A percentile compares a stretch with the other conserved stretches of the same genome.
Conservation (phyloP, 2,797 vertebrate species). For the Botia almorhae region DNA sequence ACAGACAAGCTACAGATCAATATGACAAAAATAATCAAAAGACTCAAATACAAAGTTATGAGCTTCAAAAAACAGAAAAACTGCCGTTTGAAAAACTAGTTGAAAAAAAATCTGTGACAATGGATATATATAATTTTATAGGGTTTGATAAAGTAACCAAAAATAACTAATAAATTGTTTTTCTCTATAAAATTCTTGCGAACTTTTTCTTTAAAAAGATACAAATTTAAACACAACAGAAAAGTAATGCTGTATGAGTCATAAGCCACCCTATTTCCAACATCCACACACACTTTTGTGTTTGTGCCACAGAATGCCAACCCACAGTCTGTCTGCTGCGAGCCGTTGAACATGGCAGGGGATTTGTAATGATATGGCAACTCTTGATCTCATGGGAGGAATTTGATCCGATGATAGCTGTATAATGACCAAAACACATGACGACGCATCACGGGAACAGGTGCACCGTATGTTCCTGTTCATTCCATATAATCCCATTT, state of each 20-base stretch:
- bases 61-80: background rate
- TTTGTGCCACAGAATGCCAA: slow-evolving; percentile 15
- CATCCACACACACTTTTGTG: background rate
- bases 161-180: too few relatives aligned
- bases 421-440: slow-evolving; percentile 21
- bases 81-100: background rate
- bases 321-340: slow-evolving; percentile 2
- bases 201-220: too few relatives aligned
- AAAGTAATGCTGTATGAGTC: slow-evolving; percentile 7
- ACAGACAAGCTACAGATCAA: background rate
- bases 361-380: slow-evolving; percentile 23
- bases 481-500: background rate
- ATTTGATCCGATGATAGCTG: slow-evolving; percentile 25
- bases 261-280: background rate
- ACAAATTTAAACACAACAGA: background rate
- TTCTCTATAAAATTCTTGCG: background rate
- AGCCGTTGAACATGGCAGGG: slow-evolving; percentile 23
- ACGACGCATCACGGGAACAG: slow-evolving; percentile 26
- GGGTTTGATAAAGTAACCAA: too few relatives aligned
- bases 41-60: too few relatives aligned
- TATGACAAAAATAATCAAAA: too few relatives aligned
- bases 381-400: background rate
- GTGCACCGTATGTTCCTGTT: background rate
- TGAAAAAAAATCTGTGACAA: too few relatives aligned
- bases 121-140: too few relatives aligned